Percentiles rank a stretch among this genome's conserved stretches.
phyloP scores from a whole-genome alignment of 2,113 vertebrate genomes.

The Platycercus adscitus region DNA sequence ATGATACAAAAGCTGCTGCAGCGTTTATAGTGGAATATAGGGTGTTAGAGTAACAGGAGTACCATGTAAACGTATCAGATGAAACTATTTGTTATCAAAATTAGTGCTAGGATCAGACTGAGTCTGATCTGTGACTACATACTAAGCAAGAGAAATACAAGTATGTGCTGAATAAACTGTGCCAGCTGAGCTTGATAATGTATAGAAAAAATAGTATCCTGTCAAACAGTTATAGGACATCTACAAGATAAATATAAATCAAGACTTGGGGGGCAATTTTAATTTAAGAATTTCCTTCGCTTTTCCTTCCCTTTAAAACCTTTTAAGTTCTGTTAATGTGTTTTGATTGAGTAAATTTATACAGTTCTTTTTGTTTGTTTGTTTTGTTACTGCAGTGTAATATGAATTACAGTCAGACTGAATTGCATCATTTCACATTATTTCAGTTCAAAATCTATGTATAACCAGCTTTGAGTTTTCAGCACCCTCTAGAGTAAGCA shows the following conservation, averaged over 20 bases:
- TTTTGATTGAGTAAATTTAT: background rate
- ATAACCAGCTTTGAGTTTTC: background rate
- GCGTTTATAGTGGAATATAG: background rate
- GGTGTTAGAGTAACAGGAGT: background rate
- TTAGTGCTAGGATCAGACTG: background rate
- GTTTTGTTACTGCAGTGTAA: background rate
- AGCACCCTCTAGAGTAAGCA: slow-evolving; percentile 17
- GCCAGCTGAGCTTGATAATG: background rate
- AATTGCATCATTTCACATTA: background rate
- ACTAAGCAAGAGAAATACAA: background rate
- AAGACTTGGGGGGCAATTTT: background rate
- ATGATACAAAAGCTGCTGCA: background rate
- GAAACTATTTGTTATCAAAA: background rate
- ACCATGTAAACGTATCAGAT: background rate
- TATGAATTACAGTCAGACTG: background rate
- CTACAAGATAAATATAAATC: background rate
- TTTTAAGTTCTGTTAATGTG: background rate
- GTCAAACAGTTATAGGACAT: background rate
- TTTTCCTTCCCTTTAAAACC: background rate
- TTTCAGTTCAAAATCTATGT: background rate
- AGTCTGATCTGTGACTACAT: background rate
- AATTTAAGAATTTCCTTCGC: background rate
- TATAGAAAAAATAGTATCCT: background rate
- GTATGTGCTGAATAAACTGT: background rate
- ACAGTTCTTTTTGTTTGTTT: background rate